phyloP scores from a whole-genome alignment of 1,140 invertebrate genomes.

The Elymnias hypermnestra region DNA sequence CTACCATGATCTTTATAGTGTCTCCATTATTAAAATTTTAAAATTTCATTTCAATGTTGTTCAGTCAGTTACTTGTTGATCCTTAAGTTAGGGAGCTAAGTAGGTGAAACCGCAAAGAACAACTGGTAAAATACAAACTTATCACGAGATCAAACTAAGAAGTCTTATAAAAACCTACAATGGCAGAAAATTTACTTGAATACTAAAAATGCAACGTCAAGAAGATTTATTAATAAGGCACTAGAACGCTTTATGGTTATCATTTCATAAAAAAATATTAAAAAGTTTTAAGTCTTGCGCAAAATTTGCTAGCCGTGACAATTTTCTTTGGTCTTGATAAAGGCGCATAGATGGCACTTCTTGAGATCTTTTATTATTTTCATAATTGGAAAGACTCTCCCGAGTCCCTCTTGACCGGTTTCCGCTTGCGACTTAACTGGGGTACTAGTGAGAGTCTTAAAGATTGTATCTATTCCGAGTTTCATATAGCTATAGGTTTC shows the following conservation, averaged over 20 bases:
- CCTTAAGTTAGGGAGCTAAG: no score
- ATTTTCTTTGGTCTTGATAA: constrained; percentile 16
- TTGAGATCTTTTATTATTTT: constrained; percentile 23
- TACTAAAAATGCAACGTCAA: not conserved
- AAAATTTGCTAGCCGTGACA: constrained; percentile 10
- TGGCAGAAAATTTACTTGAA: no score
- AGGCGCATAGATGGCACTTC: constrained; percentile 20
- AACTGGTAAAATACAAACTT: no score
- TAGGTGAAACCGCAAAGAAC: no score
- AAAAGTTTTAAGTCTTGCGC: constrained; percentile 1
- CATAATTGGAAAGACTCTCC: constrained; percentile 26
- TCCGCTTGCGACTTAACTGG: constrained; percentile 18
- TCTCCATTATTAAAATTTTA: no score
- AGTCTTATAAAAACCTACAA: no score
- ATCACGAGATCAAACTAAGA: no score
- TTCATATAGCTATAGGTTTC: no score
- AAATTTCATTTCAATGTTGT: no score
- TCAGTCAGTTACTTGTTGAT: no score
- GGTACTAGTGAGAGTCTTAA: constrained; percentile 15
- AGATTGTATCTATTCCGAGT: constrained; percentile 17
- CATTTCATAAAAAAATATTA: not conserved
- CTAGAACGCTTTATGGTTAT: not conserved
- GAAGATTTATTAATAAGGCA: not conserved
- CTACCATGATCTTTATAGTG: no score
- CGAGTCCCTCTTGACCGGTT: constrained; percentile 20